Conservation (phyloP, 1,140 invertebrate genomes). For the Phymastichus coffea region DNA sequence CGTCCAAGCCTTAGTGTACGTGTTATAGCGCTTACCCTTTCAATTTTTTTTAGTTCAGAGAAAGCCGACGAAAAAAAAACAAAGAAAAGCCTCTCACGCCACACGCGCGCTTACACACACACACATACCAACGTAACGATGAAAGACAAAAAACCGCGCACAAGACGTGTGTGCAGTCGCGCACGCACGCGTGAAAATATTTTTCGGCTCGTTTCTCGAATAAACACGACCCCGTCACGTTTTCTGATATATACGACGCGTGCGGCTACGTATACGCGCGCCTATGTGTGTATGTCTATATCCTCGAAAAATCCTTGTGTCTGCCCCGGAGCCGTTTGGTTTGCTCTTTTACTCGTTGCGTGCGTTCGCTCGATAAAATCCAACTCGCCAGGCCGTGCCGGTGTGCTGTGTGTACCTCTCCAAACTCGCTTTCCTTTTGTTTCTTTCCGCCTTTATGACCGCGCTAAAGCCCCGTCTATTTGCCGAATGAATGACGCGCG, state of each 20-base stretch:
- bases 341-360: slow-evolving; percentile 1
- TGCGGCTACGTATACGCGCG: neutral
- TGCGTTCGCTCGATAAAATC: too few relatives aligned
- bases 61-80: slow-evolving; percentile 9
- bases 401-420: neutral
- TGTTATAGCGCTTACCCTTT: too few relatives aligned
- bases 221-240: slow-evolving; percentile 22
- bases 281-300: neutral
- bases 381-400: too few relatives aligned
- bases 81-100: too few relatives aligned
- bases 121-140: too few relatives aligned
- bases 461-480: neutral
- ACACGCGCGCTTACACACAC: too few relatives aligned
- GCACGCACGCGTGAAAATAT: slow-evolving; percentile 23
- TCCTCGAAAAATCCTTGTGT: slow-evolving; percentile 7
- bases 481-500: neutral
- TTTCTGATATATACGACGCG: neutral
- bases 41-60: too few relatives aligned
- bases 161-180: neutral
- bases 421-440: neutral
- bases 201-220: slow-evolving; percentile 4
- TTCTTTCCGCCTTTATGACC: neutral
- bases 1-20: neutral
- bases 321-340: neutral
- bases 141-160: neutral